Conservation (phyloP, 2,888 invertebrate genomes). For the Catocala nupta region DNA sequence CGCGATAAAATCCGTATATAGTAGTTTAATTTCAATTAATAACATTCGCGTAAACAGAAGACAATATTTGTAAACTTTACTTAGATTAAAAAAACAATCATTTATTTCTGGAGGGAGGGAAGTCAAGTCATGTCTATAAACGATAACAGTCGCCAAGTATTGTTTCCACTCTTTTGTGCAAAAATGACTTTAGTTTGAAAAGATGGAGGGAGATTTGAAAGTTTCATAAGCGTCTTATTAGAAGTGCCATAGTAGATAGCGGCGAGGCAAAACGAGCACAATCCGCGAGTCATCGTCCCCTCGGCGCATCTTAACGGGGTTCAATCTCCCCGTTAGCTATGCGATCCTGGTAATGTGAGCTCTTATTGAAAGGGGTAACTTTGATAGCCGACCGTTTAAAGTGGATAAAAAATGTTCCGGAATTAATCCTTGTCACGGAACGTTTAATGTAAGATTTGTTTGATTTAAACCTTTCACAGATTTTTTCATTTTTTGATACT, state of each 20-base stretch:
- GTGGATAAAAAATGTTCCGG: constrained; percentile 18
- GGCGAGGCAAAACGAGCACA: constrained; percentile 40
- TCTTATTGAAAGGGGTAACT: constrained; percentile 60
- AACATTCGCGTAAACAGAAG: too few relatives aligned
- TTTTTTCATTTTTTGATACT: background rate
- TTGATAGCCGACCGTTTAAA: constrained; percentile 40
- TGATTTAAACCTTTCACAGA: background rate
- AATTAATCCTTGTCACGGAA: constrained; percentile 3
- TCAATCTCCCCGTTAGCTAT: constrained; percentile 58
- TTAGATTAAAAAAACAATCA: too few relatives aligned
- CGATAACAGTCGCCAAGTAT: too few relatives aligned
- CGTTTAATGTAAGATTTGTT: constrained; percentile 2
- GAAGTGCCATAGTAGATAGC: constrained; percentile 34
- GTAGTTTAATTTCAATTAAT: too few relatives aligned
- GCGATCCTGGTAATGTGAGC: constrained; percentile 60
- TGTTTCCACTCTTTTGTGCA: background rate
- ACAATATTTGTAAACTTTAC: too few relatives aligned
- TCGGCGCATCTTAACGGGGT: constrained; percentile 50
- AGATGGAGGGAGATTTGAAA: constrained; percentile 4
- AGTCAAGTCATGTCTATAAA: background rate
- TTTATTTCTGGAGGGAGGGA: too few relatives aligned
- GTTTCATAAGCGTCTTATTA: constrained; percentile 30
- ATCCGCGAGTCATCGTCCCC: constrained; percentile 57
- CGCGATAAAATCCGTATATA: too few relatives aligned
- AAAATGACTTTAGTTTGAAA: constrained; percentile 3